phyloP scores from a whole-genome alignment of 2,888 invertebrate species.

The Netelia virgata region DNA sequence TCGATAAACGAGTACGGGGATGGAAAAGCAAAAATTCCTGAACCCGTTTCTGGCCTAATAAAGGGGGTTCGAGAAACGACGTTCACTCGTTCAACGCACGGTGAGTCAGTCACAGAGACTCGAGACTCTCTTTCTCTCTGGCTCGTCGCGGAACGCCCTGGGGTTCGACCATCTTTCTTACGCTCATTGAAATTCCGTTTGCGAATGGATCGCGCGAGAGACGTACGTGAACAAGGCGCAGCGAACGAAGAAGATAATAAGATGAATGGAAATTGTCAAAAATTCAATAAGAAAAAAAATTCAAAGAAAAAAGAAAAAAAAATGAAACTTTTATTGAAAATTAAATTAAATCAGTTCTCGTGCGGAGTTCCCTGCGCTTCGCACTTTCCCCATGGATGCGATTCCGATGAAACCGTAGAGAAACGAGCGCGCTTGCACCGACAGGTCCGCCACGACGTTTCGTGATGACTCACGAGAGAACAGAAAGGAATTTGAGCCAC shows the following conservation, averaged over 20 bases:
- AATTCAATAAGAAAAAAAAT: slow-evolving; percentile 11
- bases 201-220: slow-evolving; percentile 38
- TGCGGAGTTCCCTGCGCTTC: slow-evolving; percentile 11
- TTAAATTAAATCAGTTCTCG: not conserved
- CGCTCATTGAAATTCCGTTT: slow-evolving; percentile 63
- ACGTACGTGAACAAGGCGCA: slow-evolving; percentile 31
- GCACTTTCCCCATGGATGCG: slow-evolving; percentile 23
- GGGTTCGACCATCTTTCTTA: slow-evolving; percentile 28
- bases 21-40: slow-evolving; percentile 34
- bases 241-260: not conserved
- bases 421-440: slow-evolving; percentile 37
- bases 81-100: slow-evolving; percentile 28
- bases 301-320: not conserved
- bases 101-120: slow-evolving; percentile 33
- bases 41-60: slow-evolving; percentile 62
- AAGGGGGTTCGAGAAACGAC: slow-evolving; percentile 49
- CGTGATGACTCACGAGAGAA: slow-evolving; percentile 59
- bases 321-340: not conserved
- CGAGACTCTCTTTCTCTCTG: slow-evolving; percentile 12
- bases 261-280: slow-evolving; percentile 5
- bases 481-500: slow-evolving; percentile 60
- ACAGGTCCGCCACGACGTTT: slow-evolving; percentile 47
- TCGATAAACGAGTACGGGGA: slow-evolving; percentile 19
- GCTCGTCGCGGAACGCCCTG: slow-evolving; percentile 27
- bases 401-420: slow-evolving; percentile 49